These are phyloP conservation scores for Macropis europaea DNA, from an alignment of 2,888 invertebrate genomes.

Conservation along the genomic window DNA sequence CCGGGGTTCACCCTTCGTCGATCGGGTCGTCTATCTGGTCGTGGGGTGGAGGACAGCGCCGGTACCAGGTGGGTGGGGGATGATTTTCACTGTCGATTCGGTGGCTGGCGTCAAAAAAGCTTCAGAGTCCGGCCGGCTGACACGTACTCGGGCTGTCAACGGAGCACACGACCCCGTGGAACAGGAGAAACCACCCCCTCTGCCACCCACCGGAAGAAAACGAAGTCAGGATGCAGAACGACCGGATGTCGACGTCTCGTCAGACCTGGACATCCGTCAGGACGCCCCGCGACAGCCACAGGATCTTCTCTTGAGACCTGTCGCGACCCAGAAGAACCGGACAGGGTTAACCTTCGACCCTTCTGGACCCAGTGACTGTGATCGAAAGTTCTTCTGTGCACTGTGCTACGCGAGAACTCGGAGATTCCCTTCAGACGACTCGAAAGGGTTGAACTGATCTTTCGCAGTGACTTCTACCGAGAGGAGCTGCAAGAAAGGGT, in stretches of 20 bases:
- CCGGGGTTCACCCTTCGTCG: constrained; percentile 43
- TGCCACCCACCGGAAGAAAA: not conserved
- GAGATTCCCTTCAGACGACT: too few relatives aligned
- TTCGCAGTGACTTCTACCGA: too few relatives aligned
- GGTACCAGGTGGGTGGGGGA: constrained; percentile 16
- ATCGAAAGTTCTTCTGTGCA: too few relatives aligned
- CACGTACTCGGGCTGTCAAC: constrained; percentile 35
- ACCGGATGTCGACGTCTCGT: not conserved
- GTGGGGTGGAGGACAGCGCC: constrained; percentile 9
- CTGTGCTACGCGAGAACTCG: too few relatives aligned
- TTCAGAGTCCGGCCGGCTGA: constrained; percentile 49
- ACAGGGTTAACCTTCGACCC: constrained; percentile 27
- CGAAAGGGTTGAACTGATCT: too few relatives aligned
- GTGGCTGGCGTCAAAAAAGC: constrained; percentile 58
- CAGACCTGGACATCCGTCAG: constrained; percentile 10
- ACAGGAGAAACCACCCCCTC: constrained; percentile 6
- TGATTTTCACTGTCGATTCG: constrained; percentile 58
- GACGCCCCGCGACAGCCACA: not conserved
- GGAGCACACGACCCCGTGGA: not conserved
- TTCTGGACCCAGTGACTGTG: not conserved
- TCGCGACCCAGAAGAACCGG: constrained; percentile 42
- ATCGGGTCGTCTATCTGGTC: constrained; percentile 39
- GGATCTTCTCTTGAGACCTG: constrained; percentile 52
- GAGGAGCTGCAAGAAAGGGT: too few relatives aligned
- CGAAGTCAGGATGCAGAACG: constrained; percentile 23